Evolutionary conservation across 2,888 invertebrate genomes (phyloP).

Genomic region (Papilio protenor): DNA sequence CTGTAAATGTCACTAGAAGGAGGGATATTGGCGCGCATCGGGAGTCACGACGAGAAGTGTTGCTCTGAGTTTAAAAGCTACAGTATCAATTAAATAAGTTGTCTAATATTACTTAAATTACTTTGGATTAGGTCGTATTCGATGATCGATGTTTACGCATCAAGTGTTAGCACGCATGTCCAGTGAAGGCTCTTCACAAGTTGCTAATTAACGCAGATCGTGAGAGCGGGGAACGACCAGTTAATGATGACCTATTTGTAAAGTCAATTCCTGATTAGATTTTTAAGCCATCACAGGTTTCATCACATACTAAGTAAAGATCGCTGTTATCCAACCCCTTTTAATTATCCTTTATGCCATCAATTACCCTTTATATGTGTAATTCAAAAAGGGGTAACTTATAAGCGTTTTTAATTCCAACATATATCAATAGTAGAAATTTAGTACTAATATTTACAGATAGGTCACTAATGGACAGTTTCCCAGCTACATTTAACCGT

Average conservation of each 20-base stretch:
- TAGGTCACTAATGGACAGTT: too few species aligned
- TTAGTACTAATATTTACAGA: too few species aligned
- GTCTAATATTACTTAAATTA: neutral
- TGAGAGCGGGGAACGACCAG: slow-evolving; percentile 9
- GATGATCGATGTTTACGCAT: slow-evolving; percentile 7
- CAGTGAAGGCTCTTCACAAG: slow-evolving; percentile 7
- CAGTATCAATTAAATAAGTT: too few species aligned
- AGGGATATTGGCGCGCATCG: too few species aligned
- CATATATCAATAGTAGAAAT: neutral
- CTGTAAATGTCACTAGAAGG: too few species aligned
- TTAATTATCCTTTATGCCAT: neutral
- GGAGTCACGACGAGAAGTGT: too few species aligned
- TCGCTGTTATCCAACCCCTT: neutral
- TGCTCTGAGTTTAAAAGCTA: too few species aligned
- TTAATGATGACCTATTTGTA: slow-evolving; percentile 2
- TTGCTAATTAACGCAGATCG: slow-evolving; percentile 16
- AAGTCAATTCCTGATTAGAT: neutral
- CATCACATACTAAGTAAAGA: too few species aligned
- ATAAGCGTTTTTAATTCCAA: neutral
- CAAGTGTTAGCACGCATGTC: slow-evolving; percentile 4
- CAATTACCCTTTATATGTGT: neutral
- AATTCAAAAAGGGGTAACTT: neutral
- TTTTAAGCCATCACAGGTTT: neutral
- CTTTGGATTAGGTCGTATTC: neutral
- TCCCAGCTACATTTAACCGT: too few species aligned